Conservation (phyloP, 2,888 invertebrate species). For the Limnephilus rhombicus region DNA sequence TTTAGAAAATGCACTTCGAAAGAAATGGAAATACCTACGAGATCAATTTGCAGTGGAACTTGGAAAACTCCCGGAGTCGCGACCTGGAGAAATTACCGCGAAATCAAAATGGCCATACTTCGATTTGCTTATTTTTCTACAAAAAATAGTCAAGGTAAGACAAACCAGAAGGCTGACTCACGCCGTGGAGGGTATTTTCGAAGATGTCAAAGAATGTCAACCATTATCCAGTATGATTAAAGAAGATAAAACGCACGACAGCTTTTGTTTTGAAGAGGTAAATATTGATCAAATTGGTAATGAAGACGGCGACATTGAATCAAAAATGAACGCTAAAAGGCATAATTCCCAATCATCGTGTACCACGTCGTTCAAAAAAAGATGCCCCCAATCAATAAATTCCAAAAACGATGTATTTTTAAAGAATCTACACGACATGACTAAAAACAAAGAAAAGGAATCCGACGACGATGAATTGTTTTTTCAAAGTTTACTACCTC, state of each 20-base stretch:
- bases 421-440: not conserved
- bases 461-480: constrained; percentile 3
- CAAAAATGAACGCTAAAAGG: not conserved
- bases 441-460: not conserved
- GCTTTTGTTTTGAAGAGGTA: too few relatives aligned
- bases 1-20: constrained; percentile 1
- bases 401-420: not conserved
- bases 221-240: not conserved
- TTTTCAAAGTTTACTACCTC: constrained; percentile 2
- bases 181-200: too few relatives aligned
- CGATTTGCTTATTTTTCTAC: not conserved
- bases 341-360: not conserved
- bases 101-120: constrained; percentile 11
- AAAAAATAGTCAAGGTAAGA: not conserved
- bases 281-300: not conserved
- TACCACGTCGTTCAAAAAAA: too few relatives aligned
- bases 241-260: not conserved
- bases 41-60: constrained; percentile 11
- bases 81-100: not conserved
- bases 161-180: not conserved
- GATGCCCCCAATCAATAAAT: too few relatives aligned
- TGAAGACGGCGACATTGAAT: not conserved
- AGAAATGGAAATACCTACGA: constrained; percentile 18
- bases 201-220: too few relatives aligned
- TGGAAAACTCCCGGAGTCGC: not conserved